Base-by-base conservation (phyloP, 2,797 vertebrate genomes). In the Nothura maculosa region DNA sequence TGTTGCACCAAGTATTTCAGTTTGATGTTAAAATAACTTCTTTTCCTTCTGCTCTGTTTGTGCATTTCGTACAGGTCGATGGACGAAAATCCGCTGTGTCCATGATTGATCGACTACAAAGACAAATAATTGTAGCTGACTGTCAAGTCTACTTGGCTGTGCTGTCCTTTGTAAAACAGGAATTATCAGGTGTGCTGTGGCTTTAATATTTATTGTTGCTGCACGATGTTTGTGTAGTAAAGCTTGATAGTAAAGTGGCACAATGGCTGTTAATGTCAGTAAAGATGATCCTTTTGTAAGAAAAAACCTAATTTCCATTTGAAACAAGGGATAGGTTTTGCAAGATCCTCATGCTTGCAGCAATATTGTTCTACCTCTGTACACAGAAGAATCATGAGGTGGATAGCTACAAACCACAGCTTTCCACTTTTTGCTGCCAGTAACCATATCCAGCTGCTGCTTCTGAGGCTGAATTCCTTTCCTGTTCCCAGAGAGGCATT, bases 141-240 rank as follows among this genome's bases (percentile, higher is more conserved):
- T 99, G 99, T 95, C 99, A 99, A 91, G 99, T 99, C 92, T 99
- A 99, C 94, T 98, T 99, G 63, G 99, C 99, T 30, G 99, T 99
- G 91, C 98, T 99, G 81, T 98, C 99, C 0, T 99, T 99, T 97
- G 99, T 99, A 87, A 99, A 99, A 87, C 99, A 99, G 83, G 99
- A 99, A 92, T 97, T 99, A 92, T 99, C 99, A 96, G 99, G 99
- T 99, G 89, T 87, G 96, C 42, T 32, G 43, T 57, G 69, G 21
- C 20, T 40, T 94, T 94, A 32, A 52, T 90, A 14, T 81, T 89
- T 72, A 55, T 32, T 38, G 6, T 22, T 42, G 78, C 85, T 17
- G 27, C 32, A 19, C 15, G 3, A 2, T 57, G 8, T 27, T 22
- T 36, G 68, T 84, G 73, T 28, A 45, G 10, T 61, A 12, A 43